These are phyloP conservation scores for Mythimna lalbum DNA, from an alignment of 2,888 invertebrate genomes.

Conservation along the genomic window DNA sequence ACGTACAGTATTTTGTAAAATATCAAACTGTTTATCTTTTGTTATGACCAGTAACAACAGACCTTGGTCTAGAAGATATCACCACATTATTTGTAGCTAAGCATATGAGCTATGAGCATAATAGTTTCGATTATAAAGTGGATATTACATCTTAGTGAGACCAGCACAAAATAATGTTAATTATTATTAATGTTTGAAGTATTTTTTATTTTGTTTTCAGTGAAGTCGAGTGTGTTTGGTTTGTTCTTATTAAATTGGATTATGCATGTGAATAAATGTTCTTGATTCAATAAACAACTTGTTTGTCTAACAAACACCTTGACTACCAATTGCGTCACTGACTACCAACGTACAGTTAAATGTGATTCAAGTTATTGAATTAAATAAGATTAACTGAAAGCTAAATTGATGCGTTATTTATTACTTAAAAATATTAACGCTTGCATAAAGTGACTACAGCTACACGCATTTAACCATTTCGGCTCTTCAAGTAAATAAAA, in stretches of 20 bases:
- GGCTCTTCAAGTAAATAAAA: slow-evolving; percentile 2
- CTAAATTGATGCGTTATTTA: background rate
- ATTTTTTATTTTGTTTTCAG: slow-evolving; percentile 80
- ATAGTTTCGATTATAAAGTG: slow-evolving; percentile 30
- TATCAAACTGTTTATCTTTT: slow-evolving; percentile 40
- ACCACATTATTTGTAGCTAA: background rate
- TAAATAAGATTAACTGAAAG: background rate
- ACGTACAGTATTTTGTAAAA: slow-evolving; percentile 52
- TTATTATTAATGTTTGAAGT: slow-evolving; percentile 76
- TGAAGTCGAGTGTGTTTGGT: slow-evolving; percentile 87
- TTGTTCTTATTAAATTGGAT: slow-evolving; percentile 85
- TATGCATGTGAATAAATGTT: slow-evolving; percentile 90
- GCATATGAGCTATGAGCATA: background rate
- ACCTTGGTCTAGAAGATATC: slow-evolving; percentile 12
- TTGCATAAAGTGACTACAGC: slow-evolving; percentile 30
- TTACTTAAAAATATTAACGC: slow-evolving; percentile 1
- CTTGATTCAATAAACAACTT: slow-evolving; percentile 78
- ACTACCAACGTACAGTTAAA: slow-evolving; percentile 23
- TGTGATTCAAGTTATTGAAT: background rate
- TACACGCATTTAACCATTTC: slow-evolving; percentile 22
- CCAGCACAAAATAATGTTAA: slow-evolving; percentile 76
- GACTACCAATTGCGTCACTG: slow-evolving; percentile 15
- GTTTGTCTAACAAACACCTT: slow-evolving; percentile 70
- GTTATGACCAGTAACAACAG: slow-evolving; percentile 12
- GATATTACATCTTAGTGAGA: slow-evolving; percentile 64